Conservation (phyloP, 2,888 invertebrate genomes). For the Nomada ruficornis region DNA sequence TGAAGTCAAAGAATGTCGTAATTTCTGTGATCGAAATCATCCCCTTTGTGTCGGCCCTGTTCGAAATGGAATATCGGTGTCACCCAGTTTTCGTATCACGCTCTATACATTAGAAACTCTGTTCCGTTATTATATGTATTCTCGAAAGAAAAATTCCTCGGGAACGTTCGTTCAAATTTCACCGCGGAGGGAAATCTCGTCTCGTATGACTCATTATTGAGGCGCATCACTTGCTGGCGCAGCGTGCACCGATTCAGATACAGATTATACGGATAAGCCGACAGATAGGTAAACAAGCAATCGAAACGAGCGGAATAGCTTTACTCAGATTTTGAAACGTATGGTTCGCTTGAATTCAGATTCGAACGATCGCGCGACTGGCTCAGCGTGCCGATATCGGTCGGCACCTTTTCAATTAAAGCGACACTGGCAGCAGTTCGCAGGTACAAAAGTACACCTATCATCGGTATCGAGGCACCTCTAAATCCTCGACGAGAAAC, state of each 20-base stretch:
- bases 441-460: conserved; percentile 43
- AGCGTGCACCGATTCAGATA: not conserved
- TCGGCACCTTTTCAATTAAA: conserved; percentile 58
- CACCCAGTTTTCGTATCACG: not conserved
- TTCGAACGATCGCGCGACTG: conserved; percentile 19
- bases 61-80: not conserved
- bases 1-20: not conserved
- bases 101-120: not conserved
- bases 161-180: not conserved
- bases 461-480: conserved; percentile 40
- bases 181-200: not conserved
- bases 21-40: not conserved
- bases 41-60: not conserved
- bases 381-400: conserved; percentile 49
- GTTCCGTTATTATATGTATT: not conserved
- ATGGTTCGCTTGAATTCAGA: conserved; percentile 13
- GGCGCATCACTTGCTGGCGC: not conserved
- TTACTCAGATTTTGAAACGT: not conserved
- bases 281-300: not conserved
- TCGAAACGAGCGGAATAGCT: not conserved
- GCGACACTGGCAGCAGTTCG: conserved; percentile 28
- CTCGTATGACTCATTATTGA: conserved; percentile 3
- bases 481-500: conserved; percentile 33
- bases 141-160: not conserved
- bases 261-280: not conserved